phyloP scores from a whole-genome alignment of 2,797 vertebrate species.

The Myotis myotis region DNA sequence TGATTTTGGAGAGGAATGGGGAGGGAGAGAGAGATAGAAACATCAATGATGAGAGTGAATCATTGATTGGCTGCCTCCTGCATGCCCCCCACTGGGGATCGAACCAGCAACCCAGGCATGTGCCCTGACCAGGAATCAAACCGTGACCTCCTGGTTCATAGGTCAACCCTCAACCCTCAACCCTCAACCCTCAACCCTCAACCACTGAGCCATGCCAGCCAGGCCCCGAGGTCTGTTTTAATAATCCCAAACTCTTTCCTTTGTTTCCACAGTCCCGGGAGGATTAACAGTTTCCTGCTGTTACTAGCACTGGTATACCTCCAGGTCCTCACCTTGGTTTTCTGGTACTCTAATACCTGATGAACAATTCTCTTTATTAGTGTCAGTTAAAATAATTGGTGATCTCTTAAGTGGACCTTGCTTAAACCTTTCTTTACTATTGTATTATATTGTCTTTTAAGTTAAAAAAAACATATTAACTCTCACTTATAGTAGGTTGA shows the following conservation, averaged over 20 bases:
- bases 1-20: too few species aligned
- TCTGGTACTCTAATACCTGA: not conserved
- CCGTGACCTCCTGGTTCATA: too few species aligned
- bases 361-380: not conserved
- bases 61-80: too few species aligned
- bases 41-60: too few species aligned
- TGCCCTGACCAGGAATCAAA: too few species aligned
- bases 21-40: too few species aligned
- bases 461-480: not conserved
- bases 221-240: not conserved
- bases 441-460: not conserved
- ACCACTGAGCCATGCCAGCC: too few species aligned
- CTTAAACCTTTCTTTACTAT: not conserved
- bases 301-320: not conserved
- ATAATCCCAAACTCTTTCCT: not conserved
- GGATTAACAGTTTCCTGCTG: not conserved
- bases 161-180: too few species aligned
- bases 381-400: conserved; percentile 15
- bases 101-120: too few species aligned
- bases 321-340: not conserved
- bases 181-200: too few species aligned
- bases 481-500: conserved; percentile 1
- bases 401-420: not conserved
- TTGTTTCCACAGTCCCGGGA: not conserved
- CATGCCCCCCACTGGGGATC: too few species aligned